Percentiles rank a stretch among this genome's conserved stretches.
These are phyloP conservation scores for Mormoops blainvillei DNA, from an alignment of 2,113 vertebrate species.

Conservation along the genomic window DNA sequence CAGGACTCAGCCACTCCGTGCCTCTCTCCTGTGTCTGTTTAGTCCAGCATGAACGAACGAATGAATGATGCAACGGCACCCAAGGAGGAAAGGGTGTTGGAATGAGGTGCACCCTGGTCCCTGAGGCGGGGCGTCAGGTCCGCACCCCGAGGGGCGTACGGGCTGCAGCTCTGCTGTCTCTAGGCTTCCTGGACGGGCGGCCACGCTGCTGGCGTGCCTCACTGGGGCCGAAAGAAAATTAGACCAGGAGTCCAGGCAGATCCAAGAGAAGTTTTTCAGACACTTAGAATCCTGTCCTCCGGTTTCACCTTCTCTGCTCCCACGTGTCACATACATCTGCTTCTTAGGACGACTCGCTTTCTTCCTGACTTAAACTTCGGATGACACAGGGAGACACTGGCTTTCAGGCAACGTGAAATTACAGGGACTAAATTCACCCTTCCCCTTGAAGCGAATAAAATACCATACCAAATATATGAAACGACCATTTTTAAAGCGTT, in stretches of 20 bases:
- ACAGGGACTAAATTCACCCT: background rate
- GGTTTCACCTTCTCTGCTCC: background rate
- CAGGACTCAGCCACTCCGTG: background rate
- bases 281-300: background rate
- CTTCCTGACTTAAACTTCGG: background rate
- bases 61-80: background rate
- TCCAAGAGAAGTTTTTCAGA: background rate
- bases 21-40: background rate
- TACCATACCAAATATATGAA: background rate
- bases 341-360: background rate
- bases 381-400: too few species aligned
- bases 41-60: background rate
- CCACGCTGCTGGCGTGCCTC: background rate
- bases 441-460: background rate
- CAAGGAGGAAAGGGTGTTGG: background rate
- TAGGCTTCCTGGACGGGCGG: background rate
- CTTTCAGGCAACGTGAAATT: background rate
- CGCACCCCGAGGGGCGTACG: too few species aligned
- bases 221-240: background rate
- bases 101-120: too few species aligned
- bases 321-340: background rate
- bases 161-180: background rate
- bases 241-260: background rate
- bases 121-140: too few species aligned
- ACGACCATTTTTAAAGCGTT: background rate